Conservation (phyloP, 1,140 invertebrate species). For the Nephotettix cincticeps region DNA sequence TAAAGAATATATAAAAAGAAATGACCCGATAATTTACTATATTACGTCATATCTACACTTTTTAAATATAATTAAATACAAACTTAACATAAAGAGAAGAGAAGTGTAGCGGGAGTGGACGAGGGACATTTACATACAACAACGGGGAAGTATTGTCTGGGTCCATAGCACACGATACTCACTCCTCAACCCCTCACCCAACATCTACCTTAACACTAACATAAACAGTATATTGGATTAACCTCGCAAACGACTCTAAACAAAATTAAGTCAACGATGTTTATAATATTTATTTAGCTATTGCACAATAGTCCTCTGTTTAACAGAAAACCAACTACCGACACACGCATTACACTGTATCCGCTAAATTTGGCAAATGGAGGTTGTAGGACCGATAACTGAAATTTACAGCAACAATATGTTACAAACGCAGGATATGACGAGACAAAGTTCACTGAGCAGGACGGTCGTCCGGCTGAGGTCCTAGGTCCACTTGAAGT, state of each 20-base stretch:
- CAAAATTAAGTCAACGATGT: slow-evolving; percentile 21
- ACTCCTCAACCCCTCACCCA: neutral
- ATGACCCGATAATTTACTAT: slow-evolving; percentile 8
- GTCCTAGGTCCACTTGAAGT: slow-evolving; percentile 17
- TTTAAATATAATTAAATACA: neutral
- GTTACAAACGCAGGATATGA: neutral
- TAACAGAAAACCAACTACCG: slow-evolving; percentile 17
- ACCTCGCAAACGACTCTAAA: slow-evolving; percentile 5
- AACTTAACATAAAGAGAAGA: neutral
- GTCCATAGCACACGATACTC: slow-evolving; percentile 1
- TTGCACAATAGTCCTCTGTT: slow-evolving; percentile 23
- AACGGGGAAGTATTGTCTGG: slow-evolving; percentile 14
- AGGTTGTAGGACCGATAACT: neutral
- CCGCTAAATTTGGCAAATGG: slow-evolving; percentile 16
- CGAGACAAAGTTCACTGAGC: neutral
- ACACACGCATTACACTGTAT: neutral
- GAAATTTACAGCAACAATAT: slow-evolving; percentile 17
- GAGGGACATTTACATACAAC: neutral
- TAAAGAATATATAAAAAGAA: slow-evolving; percentile 10
- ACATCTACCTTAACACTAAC: neutral
- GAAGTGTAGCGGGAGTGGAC: neutral
- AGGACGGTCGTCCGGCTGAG: neutral
- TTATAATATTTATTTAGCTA: slow-evolving; percentile 16
- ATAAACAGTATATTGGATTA: neutral
- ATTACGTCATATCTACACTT: neutral